A percentile compares a stretch with the other conserved stretches of the same genome.
Conservation (phyloP, 2,113 vertebrate genomes). For the Zootoca vivipara region DNA sequence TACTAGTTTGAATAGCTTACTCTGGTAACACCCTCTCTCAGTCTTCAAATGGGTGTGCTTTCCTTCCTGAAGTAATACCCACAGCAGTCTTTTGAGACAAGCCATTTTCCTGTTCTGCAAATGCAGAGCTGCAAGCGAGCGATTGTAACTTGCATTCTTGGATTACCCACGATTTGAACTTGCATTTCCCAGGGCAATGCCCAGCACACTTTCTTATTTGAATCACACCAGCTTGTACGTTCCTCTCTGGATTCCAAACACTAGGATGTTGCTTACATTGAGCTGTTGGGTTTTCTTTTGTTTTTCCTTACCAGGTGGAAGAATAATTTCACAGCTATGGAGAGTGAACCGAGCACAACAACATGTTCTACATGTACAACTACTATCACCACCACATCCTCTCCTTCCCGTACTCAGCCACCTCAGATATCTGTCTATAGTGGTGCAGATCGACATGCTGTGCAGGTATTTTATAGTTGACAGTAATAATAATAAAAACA, state of each 20-base stretch:
- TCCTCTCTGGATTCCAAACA: not conserved
- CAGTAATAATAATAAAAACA: not conserved
- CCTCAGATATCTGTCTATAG: constrained; percentile 86
- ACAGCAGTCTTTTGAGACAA: not conserved
- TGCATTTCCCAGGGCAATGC: not conserved
- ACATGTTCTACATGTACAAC: constrained; percentile 78
- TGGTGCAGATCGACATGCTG: constrained; percentile 86
- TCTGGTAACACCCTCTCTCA: not conserved
- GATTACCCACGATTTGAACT: not conserved
- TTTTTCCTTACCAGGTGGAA: constrained; percentile 66
- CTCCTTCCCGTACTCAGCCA: constrained; percentile 75
- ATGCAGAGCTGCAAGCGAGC: not conserved
- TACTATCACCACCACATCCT: constrained; percentile 71
- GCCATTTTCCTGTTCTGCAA: not conserved
- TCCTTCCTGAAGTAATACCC: not conserved
- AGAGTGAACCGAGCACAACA: constrained; percentile 79
- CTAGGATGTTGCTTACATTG: constrained; percentile 15
- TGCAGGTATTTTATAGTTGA: constrained; percentile 80
- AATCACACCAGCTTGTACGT: not conserved
- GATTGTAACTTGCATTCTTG: not conserved
- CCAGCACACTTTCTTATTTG: not conserved
- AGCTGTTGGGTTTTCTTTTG: not conserved
- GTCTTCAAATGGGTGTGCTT: not conserved
- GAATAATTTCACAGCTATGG: constrained; percentile 72
- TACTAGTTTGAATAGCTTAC: not conserved